Conservation (phyloP, 2,113 vertebrate genomes). For the Drymodes brunneopygia region DNA sequence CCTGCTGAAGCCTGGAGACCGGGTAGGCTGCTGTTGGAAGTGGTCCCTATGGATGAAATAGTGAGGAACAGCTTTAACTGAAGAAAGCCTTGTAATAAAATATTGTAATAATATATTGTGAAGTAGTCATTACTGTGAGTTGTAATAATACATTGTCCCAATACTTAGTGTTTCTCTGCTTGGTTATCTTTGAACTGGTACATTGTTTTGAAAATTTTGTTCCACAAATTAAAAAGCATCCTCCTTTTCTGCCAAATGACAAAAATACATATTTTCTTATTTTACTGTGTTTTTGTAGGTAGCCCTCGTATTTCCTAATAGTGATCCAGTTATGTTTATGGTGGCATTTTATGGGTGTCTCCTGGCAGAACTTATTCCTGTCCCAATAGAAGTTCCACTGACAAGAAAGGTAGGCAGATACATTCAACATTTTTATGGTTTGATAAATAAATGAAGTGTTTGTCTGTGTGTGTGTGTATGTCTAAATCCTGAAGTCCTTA, state of each 20-base stretch:
- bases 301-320: conserved; percentile 95
- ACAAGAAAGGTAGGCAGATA: conserved; percentile 86
- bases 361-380: conserved; percentile 90
- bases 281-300: conserved; percentile 72
- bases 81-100: neutral
- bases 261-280: neutral
- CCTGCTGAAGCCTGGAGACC: conserved; percentile 87
- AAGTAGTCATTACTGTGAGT: neutral
- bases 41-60: neutral
- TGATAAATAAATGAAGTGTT: neutral
- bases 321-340: conserved; percentile 95
- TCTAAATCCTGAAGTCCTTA: neutral
- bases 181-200: neutral
- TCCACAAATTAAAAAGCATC: neutral
- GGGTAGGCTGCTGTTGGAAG: conserved; percentile 74
- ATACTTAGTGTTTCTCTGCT: neutral
- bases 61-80: neutral
- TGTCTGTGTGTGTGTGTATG: neutral
- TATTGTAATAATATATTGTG: neutral
- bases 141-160: neutral
- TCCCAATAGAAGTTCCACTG: conserved; percentile 94
- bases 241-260: rapidly evolving
- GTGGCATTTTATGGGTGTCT: conserved; percentile 97
- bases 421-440: neutral
- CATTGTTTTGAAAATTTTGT: neutral